Conservation (phyloP, 2,797 vertebrate species). For the Ceyx erithaca region DNA sequence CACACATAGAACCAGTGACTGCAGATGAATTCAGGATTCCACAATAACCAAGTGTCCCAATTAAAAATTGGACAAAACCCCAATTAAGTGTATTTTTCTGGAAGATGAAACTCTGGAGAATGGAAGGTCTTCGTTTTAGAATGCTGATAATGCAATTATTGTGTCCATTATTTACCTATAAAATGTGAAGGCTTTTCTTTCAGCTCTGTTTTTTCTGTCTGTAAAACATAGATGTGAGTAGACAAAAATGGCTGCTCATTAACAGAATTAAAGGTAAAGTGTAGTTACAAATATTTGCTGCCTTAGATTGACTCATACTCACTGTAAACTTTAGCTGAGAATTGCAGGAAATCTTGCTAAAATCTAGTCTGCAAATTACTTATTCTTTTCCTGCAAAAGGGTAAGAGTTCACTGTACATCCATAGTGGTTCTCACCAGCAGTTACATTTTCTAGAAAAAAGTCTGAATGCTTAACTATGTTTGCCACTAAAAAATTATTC, state of each 20-base stretch:
- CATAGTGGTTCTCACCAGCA: background rate
- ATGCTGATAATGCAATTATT: background rate
- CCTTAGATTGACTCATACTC: background rate
- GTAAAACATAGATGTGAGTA: background rate
- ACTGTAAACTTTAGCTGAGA: background rate
- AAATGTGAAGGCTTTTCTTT: background rate
- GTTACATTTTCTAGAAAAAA: background rate
- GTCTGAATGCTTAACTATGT: background rate
- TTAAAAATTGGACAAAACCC: background rate
- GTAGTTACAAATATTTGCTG: background rate
- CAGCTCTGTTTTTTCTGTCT: background rate
- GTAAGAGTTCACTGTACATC: background rate
- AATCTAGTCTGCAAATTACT: background rate
- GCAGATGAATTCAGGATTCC: background rate
- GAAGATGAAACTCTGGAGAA: background rate
- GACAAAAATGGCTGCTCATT: background rate
- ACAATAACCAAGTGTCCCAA: background rate
- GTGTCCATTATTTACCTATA: background rate
- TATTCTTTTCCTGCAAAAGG: background rate
- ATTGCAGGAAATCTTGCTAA: background rate
- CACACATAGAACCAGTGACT: background rate
- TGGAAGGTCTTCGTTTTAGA: background rate
- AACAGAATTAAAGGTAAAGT: background rate
- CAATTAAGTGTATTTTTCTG: background rate
- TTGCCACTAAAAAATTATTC: background rate